phyloP scores from a whole-genome alignment of 2,113 vertebrate species.

The Amblyornis subalaris region DNA sequence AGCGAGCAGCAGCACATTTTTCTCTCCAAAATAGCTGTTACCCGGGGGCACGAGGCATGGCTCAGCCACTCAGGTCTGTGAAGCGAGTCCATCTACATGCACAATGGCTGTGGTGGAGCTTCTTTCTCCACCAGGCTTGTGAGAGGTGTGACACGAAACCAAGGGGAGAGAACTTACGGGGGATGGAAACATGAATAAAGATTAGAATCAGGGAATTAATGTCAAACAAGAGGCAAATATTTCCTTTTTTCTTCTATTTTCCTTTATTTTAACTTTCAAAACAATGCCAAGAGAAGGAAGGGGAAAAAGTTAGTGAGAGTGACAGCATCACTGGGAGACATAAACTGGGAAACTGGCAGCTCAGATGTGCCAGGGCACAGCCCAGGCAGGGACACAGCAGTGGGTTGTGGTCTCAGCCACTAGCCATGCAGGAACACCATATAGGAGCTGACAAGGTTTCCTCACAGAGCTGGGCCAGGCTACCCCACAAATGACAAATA shows the following conservation, averaged over 20 bases:
- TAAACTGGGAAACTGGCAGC: neutral
- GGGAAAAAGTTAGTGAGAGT: neutral
- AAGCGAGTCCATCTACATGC: neutral
- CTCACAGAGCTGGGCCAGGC: neutral
- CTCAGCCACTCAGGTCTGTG: neutral
- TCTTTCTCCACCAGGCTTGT: neutral
- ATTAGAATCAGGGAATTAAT: neutral
- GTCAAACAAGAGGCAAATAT: neutral
- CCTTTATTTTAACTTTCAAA: neutral
- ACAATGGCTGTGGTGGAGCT: neutral
- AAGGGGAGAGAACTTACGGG: neutral
- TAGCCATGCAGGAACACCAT: neutral
- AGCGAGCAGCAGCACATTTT: neutral
- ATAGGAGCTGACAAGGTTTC: constrained; percentile 44
- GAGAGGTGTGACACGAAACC: neutral
- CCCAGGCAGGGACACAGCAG: neutral
- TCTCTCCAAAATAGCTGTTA: neutral
- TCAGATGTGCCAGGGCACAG: neutral
- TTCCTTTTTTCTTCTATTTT: neutral
- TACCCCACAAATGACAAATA: constrained; percentile 44
- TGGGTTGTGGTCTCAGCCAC: neutral
- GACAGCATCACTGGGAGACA: neutral
- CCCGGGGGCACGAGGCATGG: fast-evolving
- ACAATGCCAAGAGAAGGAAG: neutral
- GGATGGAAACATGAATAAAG: neutral